These are phyloP conservation scores for Heliconius aoede DNA, from an alignment of 2,888 invertebrate species.

Conservation along the genomic window DNA sequence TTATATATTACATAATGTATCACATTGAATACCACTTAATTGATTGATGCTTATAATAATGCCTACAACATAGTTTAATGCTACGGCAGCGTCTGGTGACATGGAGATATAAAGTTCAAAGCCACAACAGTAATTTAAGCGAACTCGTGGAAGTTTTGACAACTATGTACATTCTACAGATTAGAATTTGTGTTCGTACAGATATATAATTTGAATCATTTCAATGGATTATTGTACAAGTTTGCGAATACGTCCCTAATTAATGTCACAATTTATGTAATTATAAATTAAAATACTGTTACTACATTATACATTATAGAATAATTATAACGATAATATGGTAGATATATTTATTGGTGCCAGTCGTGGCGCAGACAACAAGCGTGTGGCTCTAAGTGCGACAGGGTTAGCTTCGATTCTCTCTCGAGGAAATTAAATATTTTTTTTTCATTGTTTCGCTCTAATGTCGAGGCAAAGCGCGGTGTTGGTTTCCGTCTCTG, in stretches of 20 bases:
- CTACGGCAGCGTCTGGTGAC: slow-evolving; percentile 63
- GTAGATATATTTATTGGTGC: background rate
- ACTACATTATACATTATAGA: background rate
- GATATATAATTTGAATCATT: slow-evolving; percentile 56
- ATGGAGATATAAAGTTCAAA: slow-evolving; percentile 67
- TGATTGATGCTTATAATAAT: slow-evolving; percentile 54
- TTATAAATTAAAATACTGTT: background rate
- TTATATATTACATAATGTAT: background rate
- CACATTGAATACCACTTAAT: slow-evolving; percentile 35
- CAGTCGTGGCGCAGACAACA: too few relatives aligned
- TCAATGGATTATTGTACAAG: slow-evolving; percentile 15
- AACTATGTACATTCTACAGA: slow-evolving; percentile 60
- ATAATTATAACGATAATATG: background rate
- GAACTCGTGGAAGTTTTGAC: slow-evolving; percentile 58
- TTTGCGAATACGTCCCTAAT: slow-evolving; percentile 4
- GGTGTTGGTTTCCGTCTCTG: too few relatives aligned
- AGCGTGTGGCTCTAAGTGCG: too few relatives aligned
- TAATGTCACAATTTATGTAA: background rate
- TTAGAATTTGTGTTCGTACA: slow-evolving; percentile 59
- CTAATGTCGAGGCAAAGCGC: too few relatives aligned
- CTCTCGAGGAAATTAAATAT: too few relatives aligned
- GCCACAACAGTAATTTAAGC: slow-evolving; percentile 69
- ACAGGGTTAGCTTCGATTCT: too few relatives aligned
- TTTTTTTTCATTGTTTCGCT: too few relatives aligned
- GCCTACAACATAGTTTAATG: slow-evolving; percentile 61